Evolutionary conservation across 2,797 vertebrate species (phyloP).

Genomic region (Pangasius sanitwongsei): DNA sequence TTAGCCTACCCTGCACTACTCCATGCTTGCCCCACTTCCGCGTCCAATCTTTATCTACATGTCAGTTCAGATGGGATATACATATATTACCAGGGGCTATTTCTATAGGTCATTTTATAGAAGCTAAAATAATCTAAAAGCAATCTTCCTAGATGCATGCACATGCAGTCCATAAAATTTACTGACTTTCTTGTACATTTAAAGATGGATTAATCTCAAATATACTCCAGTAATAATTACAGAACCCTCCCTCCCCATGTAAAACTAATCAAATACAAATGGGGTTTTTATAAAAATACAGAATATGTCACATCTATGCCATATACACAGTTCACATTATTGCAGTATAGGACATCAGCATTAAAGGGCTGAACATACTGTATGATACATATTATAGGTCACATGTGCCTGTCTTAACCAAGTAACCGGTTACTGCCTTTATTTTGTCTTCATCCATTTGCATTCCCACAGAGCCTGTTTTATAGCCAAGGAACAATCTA

Average conservation of each 20-base stretch:
- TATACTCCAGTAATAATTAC: background rate
- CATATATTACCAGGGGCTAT: no score
- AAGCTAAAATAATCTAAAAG: no score
- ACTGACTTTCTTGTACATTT: background rate
- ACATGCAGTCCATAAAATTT: no score
- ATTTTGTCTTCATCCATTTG: background rate
- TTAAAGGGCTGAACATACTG: background rate
- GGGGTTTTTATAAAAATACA: no score
- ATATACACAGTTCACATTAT: background rate
- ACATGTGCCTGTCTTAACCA: background rate
- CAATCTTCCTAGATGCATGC: no score
- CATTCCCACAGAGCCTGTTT: background rate
- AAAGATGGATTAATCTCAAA: background rate
- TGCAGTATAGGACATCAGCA: background rate
- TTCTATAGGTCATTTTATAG: no score
- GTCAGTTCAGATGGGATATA: no score
- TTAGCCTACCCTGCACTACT: no score
- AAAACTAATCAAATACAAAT: background rate
- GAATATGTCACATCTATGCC: background rate
- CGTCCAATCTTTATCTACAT: no score
- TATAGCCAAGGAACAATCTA: background rate
- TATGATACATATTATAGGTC: background rate
- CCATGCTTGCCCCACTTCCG: no score
- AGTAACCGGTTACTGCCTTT: background rate
- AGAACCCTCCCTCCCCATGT: background rate